phyloP scores from a whole-genome alignment of 2,888 invertebrate species.

The Limulus polyphemus region DNA sequence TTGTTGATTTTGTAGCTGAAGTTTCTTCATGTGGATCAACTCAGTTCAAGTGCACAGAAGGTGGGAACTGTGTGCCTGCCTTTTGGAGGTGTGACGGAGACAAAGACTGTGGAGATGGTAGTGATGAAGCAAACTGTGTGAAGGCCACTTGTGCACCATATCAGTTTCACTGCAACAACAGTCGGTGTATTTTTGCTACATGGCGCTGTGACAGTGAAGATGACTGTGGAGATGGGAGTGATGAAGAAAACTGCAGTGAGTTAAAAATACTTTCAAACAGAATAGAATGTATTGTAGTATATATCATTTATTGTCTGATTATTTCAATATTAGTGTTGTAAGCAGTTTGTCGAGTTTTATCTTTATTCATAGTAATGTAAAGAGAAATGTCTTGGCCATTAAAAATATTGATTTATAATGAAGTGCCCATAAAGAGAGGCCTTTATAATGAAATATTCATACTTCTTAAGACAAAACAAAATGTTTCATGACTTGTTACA shows the following conservation, averaged over 20 bases:
- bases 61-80: slow-evolving; percentile 30
- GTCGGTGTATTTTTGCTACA: slow-evolving; percentile 30
- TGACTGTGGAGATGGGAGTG: slow-evolving; percentile 30
- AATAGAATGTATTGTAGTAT: no score
- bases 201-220: slow-evolving; percentile 41
- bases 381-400: no score
- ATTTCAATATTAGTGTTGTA: no score
- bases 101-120: slow-evolving; percentile 32
- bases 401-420: no score
- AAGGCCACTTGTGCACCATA: slow-evolving; percentile 12
- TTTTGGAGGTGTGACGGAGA: slow-evolving; percentile 40
- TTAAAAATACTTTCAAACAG: no score
- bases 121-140: slow-evolving; percentile 22
- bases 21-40: not conserved
- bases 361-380: no score
- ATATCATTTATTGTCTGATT: no score
- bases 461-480: no score
- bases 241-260: slow-evolving; percentile 18
- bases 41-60: slow-evolving; percentile 20
- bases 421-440: no score
- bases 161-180: slow-evolving; percentile 44
- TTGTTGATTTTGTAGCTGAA: not conserved
- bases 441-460: no score
- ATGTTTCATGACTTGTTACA: no score
- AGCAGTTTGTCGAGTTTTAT: no score